Percentiles rank a stretch among this genome's conserved stretches.
Conservation (phyloP, 2,113 vertebrate genomes). For the Calonectris borealis region DNA sequence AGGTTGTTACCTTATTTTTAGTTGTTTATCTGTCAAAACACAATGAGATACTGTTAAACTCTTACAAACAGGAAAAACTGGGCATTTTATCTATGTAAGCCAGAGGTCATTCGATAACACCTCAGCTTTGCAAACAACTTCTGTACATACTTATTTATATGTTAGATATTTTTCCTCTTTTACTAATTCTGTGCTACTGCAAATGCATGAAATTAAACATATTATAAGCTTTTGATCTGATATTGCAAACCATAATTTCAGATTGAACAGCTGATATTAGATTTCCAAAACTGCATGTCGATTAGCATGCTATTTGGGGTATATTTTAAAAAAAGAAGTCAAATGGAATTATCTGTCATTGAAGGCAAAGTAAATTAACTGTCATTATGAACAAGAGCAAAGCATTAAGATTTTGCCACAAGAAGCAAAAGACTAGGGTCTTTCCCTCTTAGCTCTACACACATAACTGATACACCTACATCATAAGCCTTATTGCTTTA, state of each 20-base stretch:
- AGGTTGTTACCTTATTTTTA: not conserved
- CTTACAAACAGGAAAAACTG: not conserved
- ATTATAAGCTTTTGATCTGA: not conserved
- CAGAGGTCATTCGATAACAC: not conserved
- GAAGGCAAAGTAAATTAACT: constrained; percentile 17
- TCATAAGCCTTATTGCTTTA: not conserved
- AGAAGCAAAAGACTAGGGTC: not conserved
- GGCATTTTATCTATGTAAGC: not conserved
- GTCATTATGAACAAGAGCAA: constrained; percentile 4
- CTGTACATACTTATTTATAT: not conserved
- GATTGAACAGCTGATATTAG: not conserved
- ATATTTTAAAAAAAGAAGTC: not conserved
- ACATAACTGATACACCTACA: not conserved
- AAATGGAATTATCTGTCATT: constrained; percentile 22
- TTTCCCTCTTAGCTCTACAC: not conserved
- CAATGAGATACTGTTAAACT: not conserved
- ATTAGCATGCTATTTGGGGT: not conserved
- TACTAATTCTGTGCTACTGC: not conserved
- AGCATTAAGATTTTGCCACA: not conserved
- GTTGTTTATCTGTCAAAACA: not conserved
- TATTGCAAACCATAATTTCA: not conserved
- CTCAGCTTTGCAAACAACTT: not conserved
- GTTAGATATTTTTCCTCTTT: not conserved
- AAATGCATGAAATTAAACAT: not conserved
- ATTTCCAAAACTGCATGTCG: not conserved